A percentile compares a stretch with the other conserved stretches of the same genome.
Conservation (phyloP, 2,113 vertebrate species). For the Pampusana beccarii region DNA sequence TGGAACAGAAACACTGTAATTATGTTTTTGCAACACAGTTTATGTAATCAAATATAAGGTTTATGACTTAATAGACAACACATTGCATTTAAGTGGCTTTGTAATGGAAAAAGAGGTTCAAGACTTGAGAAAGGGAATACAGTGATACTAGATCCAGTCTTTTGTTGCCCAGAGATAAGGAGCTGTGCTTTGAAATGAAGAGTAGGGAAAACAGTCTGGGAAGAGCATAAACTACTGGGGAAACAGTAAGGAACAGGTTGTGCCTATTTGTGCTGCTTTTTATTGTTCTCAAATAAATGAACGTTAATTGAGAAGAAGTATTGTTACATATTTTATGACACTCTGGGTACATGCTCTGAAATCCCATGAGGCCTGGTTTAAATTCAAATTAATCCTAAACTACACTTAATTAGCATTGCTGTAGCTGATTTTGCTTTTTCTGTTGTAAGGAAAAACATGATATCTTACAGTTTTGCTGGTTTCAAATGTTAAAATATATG, state of each 20-base stretch:
- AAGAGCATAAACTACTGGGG: background rate
- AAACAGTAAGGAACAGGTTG: constrained; percentile 50
- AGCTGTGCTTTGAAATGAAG: background rate
- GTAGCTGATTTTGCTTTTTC: constrained; percentile 51
- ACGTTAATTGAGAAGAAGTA: constrained; percentile 72
- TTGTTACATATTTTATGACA: constrained; percentile 71
- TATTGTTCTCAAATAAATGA: constrained; percentile 72
- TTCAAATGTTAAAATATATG: constrained; percentile 72
- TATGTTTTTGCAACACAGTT: background rate
- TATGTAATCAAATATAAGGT: background rate
- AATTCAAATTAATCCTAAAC: constrained; percentile 72
- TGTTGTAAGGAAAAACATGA: constrained; percentile 62
- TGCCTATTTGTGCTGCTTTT: constrained; percentile 60
- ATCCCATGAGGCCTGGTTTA: constrained; percentile 70
- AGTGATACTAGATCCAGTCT: background rate
- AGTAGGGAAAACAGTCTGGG: background rate
- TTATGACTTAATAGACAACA: constrained; percentile 32
- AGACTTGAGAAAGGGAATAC: background rate
- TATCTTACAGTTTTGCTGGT: constrained; percentile 66
- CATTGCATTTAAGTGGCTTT: background rate
- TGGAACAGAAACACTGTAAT: background rate
- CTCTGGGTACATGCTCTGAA: constrained; percentile 56
- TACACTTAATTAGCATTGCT: constrained; percentile 71
- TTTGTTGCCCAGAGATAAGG: background rate
- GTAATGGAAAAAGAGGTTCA: background rate